These are phyloP conservation scores for Acanthosepion esculentum DNA, from an alignment of 2,888 invertebrate genomes.

Conservation along the genomic window DNA sequence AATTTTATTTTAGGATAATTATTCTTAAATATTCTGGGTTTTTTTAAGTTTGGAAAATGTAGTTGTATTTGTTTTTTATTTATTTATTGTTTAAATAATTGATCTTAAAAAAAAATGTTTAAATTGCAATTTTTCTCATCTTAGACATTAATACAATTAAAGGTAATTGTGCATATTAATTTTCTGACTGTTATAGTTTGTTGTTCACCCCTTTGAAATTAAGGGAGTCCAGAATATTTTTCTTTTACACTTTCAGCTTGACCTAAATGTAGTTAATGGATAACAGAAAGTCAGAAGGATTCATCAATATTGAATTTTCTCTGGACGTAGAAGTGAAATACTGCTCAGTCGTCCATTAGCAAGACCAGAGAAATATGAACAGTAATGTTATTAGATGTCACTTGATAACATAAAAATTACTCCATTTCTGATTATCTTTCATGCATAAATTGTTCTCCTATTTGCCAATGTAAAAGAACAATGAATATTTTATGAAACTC, in stretches of 20 bases:
- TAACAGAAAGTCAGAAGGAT: background rate
- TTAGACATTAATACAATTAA: too few species aligned
- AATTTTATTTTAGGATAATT: too few species aligned
- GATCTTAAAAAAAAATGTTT: too few species aligned
- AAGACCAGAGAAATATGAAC: background rate
- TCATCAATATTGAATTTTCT: background rate
- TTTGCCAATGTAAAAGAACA: background rate
- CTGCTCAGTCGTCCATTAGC: background rate
- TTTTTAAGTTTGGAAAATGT: too few species aligned
- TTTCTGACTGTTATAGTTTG: background rate
- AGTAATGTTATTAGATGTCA: slow-evolving; percentile 4
- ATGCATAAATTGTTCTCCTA: background rate
- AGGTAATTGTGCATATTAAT: background rate
- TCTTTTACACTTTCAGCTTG: background rate
- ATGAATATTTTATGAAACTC: background rate
- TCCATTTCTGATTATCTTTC: background rate
- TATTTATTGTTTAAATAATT: too few species aligned
- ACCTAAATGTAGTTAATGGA: background rate
- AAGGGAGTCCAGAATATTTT: background rate
- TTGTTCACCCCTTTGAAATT: background rate
- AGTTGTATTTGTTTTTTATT: too few species aligned
- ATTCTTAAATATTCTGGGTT: too few species aligned
- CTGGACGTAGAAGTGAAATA: background rate
- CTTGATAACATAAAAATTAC: background rate
- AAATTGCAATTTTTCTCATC: too few species aligned